Evolutionary conservation across 1,140 invertebrate species (phyloP).

Genomic region (Armadillidium nasatum): DNA sequence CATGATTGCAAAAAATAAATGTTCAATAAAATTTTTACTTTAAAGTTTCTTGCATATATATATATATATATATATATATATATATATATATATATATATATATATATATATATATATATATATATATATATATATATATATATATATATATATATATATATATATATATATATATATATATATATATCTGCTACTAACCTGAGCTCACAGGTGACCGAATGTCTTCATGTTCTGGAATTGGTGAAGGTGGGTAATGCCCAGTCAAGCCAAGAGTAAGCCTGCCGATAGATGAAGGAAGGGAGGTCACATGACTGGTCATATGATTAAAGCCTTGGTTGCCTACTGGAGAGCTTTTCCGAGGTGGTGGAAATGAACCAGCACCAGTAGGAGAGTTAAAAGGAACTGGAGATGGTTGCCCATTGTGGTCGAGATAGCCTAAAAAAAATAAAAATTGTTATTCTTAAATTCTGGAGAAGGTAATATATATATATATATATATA

Average conservation of each 20-base stretch:
- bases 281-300: conserved; percentile 37
- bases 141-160: too few species aligned
- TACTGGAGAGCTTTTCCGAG: conserved; percentile 39
- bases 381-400: conserved; percentile 35
- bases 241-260: conserved; percentile 34
- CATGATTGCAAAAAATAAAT: too few species aligned
- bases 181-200: conserved; percentile 28
- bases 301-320: conserved; percentile 41
- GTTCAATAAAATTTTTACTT: too few species aligned
- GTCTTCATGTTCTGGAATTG: conserved; percentile 39
- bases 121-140: too few species aligned
- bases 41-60: too few species aligned
- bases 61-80: too few species aligned
- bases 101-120: too few species aligned
- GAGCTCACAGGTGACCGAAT: conserved; percentile 40
- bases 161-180: too few species aligned
- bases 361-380: conserved; percentile 28
- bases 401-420: conserved; percentile 30
- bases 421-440: conserved; percentile 31
- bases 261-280: conserved; percentile 36
- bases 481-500: too few species aligned
- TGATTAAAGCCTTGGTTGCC: conserved; percentile 33
- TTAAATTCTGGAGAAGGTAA: too few species aligned
- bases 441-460: too few species aligned
- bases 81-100: too few species aligned